Evolutionary conservation across 2,888 invertebrate species (phyloP), one percentile per base, ranked within the genome.

Genomic region (Agrotis clavis): DNA sequence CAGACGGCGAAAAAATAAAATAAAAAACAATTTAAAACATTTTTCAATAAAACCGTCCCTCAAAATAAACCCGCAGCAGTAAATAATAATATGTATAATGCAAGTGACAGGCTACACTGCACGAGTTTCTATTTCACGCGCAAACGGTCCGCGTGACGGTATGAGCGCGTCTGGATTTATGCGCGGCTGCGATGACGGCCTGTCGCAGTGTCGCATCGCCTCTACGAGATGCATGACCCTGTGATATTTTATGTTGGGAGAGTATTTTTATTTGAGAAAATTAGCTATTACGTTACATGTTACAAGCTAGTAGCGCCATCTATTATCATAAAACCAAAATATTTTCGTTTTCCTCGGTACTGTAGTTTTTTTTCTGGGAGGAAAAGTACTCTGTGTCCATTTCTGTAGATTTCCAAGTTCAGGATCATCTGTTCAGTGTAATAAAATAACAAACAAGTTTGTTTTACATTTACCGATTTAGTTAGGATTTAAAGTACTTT

Each of bases 81-180:
- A 81, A 76, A 86, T 85, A 85, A 85, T 82, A 83, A 45, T 77
- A 70, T 57, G 83, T 85, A 87, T 85, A 83, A 88, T 86, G 88
- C 86, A 86, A 84, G 89, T 87, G 90, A 88, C 90, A 86, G 82
- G 83, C 57, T 48, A 75, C 72, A 81, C 82, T 79, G 84, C 86
- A 81, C 65, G 74, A 76, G 86, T 87, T 92, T 92, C 92, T 90
- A 91, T 94, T 94, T 93, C 92, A 92, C 93, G 93, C 92, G 88
- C 91, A 94, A 93, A 93, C 88, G 91, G 88, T 67, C 61, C n/a
- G 30, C 4, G 54, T n/a, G n/a, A 11, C n/a, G 30, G n/a, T 19
- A 62, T 54, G 67, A 51, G 60, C 83, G 84, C 86, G 82, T 85
- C 78, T 84, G 88, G 87, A 92, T 93, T 92, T 93, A 93, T 92